Evolutionary conservation across 2,888 invertebrate species (phyloP).

Genomic region (Colostygia pectinataria): DNA sequence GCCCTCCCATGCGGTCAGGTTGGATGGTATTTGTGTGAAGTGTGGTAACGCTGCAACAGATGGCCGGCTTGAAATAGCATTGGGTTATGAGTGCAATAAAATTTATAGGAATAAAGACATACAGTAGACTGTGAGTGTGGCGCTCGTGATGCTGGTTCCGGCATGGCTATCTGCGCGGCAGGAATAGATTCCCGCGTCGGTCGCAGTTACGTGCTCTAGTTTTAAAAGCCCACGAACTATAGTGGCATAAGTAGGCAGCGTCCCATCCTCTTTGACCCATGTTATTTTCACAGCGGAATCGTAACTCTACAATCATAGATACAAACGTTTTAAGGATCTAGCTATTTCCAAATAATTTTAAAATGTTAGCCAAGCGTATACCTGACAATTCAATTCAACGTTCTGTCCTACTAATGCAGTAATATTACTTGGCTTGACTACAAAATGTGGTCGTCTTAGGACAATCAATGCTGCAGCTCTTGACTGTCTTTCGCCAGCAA

Average conservation of each 20-base stretch:
- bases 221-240: constrained; percentile 82
- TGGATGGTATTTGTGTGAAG: constrained; percentile 93
- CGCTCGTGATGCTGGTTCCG: constrained; percentile 93
- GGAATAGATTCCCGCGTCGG: constrained; percentile 95
- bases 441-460: constrained; percentile 93
- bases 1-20: constrained; percentile 93
- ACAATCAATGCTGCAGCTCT: constrained; percentile 92
- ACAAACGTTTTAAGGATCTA: constrained; percentile 34
- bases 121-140: constrained; percentile 96
- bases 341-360: not conserved
- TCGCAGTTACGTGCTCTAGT: constrained; percentile 91
- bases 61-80: constrained; percentile 72
- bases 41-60: constrained; percentile 91
- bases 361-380: constrained; percentile 36
- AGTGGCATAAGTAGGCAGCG: constrained; percentile 68
- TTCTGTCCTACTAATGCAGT: constrained; percentile 92
- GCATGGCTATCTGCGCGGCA: constrained; percentile 96
- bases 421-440: constrained; percentile 92
- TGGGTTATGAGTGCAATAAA: constrained; percentile 72
- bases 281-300: constrained; percentile 75
- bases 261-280: constrained; percentile 75
- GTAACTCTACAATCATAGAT: constrained; percentile 66
- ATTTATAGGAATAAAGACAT: constrained; percentile 79
- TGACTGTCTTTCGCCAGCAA: constrained; percentile 94
- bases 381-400: constrained; percentile 93